Percentiles rank a stretch among this genome's conserved stretches.
Evolutionary conservation across 2,113 vertebrate genomes (phyloP).

Genomic region (Mesitornis unicolor): DNA sequence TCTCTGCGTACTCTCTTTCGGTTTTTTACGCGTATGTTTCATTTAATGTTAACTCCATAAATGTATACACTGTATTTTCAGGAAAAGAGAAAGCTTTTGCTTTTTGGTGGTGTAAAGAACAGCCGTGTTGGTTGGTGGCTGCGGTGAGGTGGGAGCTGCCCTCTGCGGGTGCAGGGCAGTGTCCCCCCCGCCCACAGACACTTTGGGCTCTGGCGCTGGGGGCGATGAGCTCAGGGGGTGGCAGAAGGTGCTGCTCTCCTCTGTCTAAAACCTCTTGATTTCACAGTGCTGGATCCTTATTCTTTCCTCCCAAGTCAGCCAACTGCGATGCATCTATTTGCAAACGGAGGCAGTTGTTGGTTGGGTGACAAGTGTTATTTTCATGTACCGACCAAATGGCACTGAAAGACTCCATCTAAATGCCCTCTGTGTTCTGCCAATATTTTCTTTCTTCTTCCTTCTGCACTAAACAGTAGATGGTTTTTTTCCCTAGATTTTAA

Average conservation of each 20-base stretch:
- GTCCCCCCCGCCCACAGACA: fast-evolving
- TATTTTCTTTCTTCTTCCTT: neutral
- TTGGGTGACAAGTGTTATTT: neutral
- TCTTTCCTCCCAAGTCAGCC: neutral
- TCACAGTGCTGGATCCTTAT: neutral
- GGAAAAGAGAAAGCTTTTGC: neutral
- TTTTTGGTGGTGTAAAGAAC: neutral
- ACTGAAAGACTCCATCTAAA: neutral
- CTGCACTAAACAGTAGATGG: neutral
- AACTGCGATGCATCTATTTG: neutral
- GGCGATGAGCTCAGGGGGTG: neutral
- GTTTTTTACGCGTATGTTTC: neutral
- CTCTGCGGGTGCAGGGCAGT: fast-evolving
- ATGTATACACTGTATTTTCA: neutral
- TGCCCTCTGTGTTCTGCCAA: neutral
- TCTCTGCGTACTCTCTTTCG: neutral
- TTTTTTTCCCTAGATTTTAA: neutral
- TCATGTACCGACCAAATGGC: neutral
- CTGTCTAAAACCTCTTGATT: neutral
- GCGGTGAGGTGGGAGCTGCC: neutral
- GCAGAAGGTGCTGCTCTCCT: neutral
- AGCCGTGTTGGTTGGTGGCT: neutral
- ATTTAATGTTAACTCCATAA: neutral
- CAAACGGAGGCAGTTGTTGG: neutral
- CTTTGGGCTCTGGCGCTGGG: neutral